These are phyloP conservation scores for Bubo blakistoni DNA, from an alignment of 2,113 vertebrate genomes.

Conservation along the genomic window DNA sequence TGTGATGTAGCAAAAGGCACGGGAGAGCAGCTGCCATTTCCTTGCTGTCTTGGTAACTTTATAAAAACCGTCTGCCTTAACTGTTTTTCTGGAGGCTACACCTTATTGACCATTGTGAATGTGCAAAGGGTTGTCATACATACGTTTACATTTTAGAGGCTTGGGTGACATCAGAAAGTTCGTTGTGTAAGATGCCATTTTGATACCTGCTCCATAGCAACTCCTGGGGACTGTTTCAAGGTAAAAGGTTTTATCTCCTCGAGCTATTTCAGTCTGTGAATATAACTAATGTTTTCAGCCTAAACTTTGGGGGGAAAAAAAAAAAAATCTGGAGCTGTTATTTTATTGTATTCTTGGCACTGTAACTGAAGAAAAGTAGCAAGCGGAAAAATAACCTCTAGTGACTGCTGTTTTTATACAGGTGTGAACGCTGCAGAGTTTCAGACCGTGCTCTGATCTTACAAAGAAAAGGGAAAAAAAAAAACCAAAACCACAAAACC, in stretches of 20 bases:
- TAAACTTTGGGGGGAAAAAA: background rate
- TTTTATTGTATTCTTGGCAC: background rate
- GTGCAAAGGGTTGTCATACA: background rate
- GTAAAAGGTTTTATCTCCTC: background rate
- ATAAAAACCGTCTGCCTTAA: background rate
- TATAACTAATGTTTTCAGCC: background rate
- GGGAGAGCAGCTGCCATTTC: background rate
- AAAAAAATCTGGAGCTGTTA: background rate
- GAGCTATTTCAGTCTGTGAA: background rate
- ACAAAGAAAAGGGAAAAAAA: background rate
- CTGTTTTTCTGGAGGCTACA: background rate
- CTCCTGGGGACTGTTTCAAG: background rate
- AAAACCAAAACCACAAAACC: too few relatives aligned
- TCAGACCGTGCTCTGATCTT: background rate
- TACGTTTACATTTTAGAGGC: background rate
- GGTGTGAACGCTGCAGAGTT: background rate
- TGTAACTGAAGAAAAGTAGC: background rate
- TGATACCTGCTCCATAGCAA: background rate
- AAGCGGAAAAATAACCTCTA: background rate
- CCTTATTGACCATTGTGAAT: background rate
- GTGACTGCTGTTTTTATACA: background rate
- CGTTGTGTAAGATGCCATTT: background rate
- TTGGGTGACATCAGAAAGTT: too few relatives aligned
- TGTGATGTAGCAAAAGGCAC: background rate
- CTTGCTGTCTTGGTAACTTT: background rate